Base-by-base conservation (phyloP, 2,113 vertebrate genomes). In the Laterallus jamaicensis region DNA sequence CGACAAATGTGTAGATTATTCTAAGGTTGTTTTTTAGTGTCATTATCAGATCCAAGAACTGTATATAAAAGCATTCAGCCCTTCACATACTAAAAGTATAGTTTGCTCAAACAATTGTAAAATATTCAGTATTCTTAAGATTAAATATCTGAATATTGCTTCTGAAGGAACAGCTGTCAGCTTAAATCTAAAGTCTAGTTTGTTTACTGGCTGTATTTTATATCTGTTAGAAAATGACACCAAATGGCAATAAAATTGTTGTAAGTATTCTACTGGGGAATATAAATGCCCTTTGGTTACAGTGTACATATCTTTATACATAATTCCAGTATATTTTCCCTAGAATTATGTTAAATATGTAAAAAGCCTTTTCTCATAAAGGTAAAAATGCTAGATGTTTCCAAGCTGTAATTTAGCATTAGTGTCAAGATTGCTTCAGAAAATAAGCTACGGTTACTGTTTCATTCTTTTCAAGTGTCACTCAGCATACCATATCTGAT, bases 341-440 rank as follows among this genome's bases (percentile, higher is more conserved):
- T 96, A 96, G 97, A 98, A 99, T 99, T 98, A 98, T 98, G 97
- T 98, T 98, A 99, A 99, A 99, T 99, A 99, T 98, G 98, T 98
- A 99, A 98, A 99, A 98, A 97, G 97, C 96, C 97, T 97, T 98
- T 97, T 98, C 97, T 98, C 94, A 98, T 97, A 98, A 98, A 98
- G 97, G 96, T 98, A 98, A 97, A 98, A 97, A 97, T 64, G 94
- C 95, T 98, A 97, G 97, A 98, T 98, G 97, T 96, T 96, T 92
- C 97, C 83, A 95, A 97, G 97, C 97, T 98, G 96, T 98, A 97
- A 98, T 97, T 98, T 97, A 98, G 94, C 96, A 97, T 98, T 97
- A 98, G 96, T 97, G 98, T 98, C 97, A 98, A 97, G 95, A 97
- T 94, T 96, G 95, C 93, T 98, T 98, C 97, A 97, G 98, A 98